Evolutionary conservation across 1,140 invertebrate species (phyloP), one percentile per base, ranked within the genome.

Genomic region (Teleogryllus occipitalis): DNA sequence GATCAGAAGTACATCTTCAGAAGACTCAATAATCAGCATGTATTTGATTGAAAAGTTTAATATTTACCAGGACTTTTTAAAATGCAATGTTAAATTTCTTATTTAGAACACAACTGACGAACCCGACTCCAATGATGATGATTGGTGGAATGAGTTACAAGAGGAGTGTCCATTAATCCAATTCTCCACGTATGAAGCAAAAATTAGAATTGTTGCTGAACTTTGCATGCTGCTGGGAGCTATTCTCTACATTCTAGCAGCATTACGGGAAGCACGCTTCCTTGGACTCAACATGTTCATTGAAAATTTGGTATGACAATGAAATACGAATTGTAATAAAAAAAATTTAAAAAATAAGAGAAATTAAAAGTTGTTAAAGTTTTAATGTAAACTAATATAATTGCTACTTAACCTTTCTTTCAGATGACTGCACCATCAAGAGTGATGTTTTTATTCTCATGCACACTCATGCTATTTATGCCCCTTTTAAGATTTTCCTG

Each of bases 381-480:
- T 74, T 21, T 21, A 21, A 8, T 21, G 74, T 74, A 39, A 21
- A 8, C 14, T 46, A 18, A 47, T 12, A 46, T 76, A 18, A 46
- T 76, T 76, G 3, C 8, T 76, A 14, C 27, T 76, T 15, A 8
- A 46, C 14, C 12, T 10, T 18, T 46, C 12, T 46, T 80, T 27
- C 81, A 97, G 95, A 95, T 91, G 89, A 96, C 94, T 0, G 95
- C 95, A 21, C 94, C 95, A 18, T 94, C 95, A 6, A 89, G 97
- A 81, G 95, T 98, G 0, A 93, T 98, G 91, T 99, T 99, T 85
- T 88, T 99, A 77, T 91, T 97, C 83, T 98, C 97, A 0, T 97
- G 96, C 83, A 88, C 95, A 72, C 88, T 98, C 79, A 93, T 97
- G 86, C 86, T 96, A 82, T 87, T 92, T 8, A 93, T 98, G 86